Evolutionary conservation across 2,113 vertebrate genomes (phyloP).

Genomic region (Tichodroma muraria): DNA sequence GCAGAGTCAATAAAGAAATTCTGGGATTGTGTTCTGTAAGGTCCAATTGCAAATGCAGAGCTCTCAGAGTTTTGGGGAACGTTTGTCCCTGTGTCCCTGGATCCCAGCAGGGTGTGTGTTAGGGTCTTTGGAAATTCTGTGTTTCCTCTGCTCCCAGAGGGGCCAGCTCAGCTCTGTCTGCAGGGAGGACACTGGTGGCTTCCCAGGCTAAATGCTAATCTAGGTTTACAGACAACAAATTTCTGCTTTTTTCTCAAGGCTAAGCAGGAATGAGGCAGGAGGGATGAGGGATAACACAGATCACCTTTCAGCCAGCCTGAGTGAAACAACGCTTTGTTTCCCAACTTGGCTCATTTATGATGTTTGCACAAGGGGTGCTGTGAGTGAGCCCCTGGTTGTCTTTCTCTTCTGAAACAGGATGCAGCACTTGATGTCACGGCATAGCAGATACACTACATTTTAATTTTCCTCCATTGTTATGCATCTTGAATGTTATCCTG

Average conservation of each 20-base stretch:
- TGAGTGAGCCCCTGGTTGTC: background rate
- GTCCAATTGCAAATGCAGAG: background rate
- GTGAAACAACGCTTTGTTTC: accelerated
- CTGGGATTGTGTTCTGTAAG: background rate
- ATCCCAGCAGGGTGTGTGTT: background rate
- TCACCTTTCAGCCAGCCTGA: accelerated
- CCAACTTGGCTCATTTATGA: accelerated
- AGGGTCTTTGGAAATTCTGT: accelerated
- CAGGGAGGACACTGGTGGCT: background rate
- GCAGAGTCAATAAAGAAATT: background rate
- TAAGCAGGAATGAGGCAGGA: background rate
- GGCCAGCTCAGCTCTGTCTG: background rate
- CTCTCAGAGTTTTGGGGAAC: background rate
- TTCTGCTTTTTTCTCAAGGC: too few species aligned
- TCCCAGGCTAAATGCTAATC: background rate
- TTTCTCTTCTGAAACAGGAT: background rate
- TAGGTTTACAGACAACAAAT: background rate
- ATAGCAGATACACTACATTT: background rate
- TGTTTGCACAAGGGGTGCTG: background rate
- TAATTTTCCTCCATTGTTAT: background rate
- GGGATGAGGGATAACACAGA: background rate
- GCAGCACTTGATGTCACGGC: background rate
- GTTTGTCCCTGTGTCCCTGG: background rate
- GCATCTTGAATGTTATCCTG: background rate
- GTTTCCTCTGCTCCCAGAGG: background rate